A percentile compares a stretch with the other conserved stretches of the same genome.
These are phyloP conservation scores for Crenuchus spilurus DNA, from an alignment of 2,797 vertebrate species.

Conservation along the genomic window DNA sequence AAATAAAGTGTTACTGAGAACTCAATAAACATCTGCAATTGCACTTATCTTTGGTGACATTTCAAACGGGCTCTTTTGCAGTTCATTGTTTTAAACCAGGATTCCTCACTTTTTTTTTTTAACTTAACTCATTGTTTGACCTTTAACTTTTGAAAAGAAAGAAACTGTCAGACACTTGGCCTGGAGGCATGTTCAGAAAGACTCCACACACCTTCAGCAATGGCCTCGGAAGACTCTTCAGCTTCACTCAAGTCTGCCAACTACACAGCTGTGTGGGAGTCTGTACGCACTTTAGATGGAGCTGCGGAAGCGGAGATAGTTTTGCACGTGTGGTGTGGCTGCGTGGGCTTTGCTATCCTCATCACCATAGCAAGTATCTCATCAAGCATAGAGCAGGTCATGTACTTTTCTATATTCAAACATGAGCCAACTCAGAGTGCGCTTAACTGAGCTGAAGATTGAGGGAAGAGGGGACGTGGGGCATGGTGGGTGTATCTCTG, in stretches of 20 bases:
- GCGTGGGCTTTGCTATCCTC: conserved; percentile 42
- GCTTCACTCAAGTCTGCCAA: conserved; percentile 35
- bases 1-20: no score
- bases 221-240: conserved; percentile 11
- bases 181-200: background rate
- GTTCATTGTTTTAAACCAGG: no score
- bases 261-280: conserved; percentile 27
- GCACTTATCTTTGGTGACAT: no score
- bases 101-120: no score
- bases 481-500: background rate
- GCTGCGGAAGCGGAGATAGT: conserved; percentile 26
- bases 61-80: no score
- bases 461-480: background rate
- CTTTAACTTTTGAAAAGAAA: conserved; percentile 14
- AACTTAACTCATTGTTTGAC: background rate
- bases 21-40: no score
- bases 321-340: conserved; percentile 6
- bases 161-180: conserved; percentile 13
- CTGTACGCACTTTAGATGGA: conserved; percentile 1
- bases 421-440: conserved; percentile 12
- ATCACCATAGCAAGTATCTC: conserved; percentile 16
- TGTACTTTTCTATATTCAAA: conserved; percentile 20
- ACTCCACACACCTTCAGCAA: conserved; percentile 1
- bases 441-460: background rate
- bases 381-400: conserved; percentile 11